A percentile compares a stretch with the other conserved stretches of the same genome.
Evolutionary conservation across 2,113 vertebrate species (phyloP).

Genomic region (Phocoena phocoena): DNA sequence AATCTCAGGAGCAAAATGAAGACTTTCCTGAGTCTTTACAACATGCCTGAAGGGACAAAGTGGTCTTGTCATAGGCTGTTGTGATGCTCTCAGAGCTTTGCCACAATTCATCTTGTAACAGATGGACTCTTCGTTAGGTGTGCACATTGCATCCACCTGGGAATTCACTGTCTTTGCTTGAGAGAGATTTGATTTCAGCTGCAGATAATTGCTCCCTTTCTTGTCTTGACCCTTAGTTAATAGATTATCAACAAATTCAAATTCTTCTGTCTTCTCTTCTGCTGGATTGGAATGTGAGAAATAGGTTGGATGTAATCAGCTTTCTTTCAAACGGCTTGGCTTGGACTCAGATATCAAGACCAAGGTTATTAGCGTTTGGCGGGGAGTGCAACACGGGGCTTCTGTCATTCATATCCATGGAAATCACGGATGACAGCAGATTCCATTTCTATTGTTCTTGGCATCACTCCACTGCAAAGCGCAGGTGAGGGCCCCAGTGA

Average conservation of each 20-base stretch:
- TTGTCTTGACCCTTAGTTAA: conserved; percentile 39
- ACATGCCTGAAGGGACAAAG: conserved; percentile 63
- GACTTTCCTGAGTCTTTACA: conserved; percentile 56
- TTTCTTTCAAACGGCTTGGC: conserved; percentile 42
- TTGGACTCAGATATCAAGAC: conserved; percentile 3
- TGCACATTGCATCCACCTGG: neutral
- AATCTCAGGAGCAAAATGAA: conserved; percentile 48
- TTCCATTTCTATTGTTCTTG: neutral
- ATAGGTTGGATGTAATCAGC: neutral
- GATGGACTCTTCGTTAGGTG: conserved; percentile 64
- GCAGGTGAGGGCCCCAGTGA: neutral
- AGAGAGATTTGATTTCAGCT: conserved; percentile 62
- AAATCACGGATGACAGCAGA: neutral
- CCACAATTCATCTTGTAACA: conserved; percentile 22
- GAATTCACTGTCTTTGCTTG: conserved; percentile 51
- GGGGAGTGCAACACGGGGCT: neutral
- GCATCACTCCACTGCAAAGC: neutral
- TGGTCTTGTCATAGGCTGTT: conserved; percentile 32
- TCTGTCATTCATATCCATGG: neutral
- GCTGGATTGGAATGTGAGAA: neutral
- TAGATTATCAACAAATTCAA: conserved; percentile 60
- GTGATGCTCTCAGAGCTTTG: conserved; percentile 4
- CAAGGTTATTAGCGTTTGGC: neutral
- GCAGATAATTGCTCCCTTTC: conserved; percentile 75
- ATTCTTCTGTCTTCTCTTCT: neutral